Evolutionary conservation across 2,888 invertebrate genomes (phyloP), one percentile per base, ranked within the genome.

Genomic region (Apamea anceps): DNA sequence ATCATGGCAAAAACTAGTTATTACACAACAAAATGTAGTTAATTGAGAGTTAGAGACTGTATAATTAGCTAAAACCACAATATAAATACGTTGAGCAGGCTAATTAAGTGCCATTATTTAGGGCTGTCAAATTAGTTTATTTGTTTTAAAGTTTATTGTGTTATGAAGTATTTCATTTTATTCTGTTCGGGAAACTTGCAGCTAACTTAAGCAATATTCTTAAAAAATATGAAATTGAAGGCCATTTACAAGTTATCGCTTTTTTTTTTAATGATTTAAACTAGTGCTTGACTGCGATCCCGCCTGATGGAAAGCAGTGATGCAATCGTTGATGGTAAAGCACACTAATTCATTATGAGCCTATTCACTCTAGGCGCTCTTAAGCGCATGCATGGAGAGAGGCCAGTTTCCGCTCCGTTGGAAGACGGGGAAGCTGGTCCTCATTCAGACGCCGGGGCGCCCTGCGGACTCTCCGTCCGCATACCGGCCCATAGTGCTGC

Each of bases 11-110:
- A 73, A 72, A 73, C 57, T 57, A 37, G 57, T 71, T 76, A 45
- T 71, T 28, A 21, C 25, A 18, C 18, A 51, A 80, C 57, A 51
- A 74, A 72, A 63, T 71, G 18, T 63, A 48, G 66, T 74, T 80
- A 37, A 37, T 73, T 66, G 8, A 72, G 37, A 66, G 71, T 74
- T 71, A n/a, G 42, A 21, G 13, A n/a, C 60, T 21, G n/a, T 18
- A 51, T 63, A 74, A 62, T 28, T 51, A 71, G 13, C 4, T 42
- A 8, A n/a, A 68, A 63, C 45, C 45, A 48, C 42, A 67, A 2
- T 48, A 13, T n/a, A 72, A 77, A 72, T 54, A 15, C 7, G 12
- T n/a, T 2, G 10, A 54, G 28, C 15, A 62, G 54, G 18, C 28
- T 54, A 8, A 32, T 57, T 71, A 10, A 8, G 28, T 42, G 0